phyloP scores from a whole-genome alignment of 1,140 invertebrate species.

The Eubasilissa regina region DNA sequence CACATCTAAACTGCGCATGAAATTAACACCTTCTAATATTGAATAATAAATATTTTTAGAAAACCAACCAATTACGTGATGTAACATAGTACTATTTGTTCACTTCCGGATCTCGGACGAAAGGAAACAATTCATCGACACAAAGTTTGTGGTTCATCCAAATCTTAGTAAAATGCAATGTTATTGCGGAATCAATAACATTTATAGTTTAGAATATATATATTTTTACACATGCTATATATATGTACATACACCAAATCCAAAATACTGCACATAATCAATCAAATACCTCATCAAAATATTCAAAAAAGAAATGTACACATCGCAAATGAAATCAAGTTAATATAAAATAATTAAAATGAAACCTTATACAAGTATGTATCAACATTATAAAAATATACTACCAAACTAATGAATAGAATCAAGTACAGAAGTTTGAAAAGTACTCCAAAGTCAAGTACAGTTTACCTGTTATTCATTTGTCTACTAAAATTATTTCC shows the following conservation, averaged over 20 bases:
- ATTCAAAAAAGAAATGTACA: too few species aligned
- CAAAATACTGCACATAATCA: too few species aligned
- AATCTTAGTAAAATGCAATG: too few species aligned
- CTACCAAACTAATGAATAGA: not conserved
- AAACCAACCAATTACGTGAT: not conserved
- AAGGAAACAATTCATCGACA: too few species aligned
- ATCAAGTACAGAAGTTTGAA: conserved; percentile 4
- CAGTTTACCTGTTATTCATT: not conserved
- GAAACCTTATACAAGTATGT: conserved; percentile 20
- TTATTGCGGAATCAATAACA: too few species aligned
- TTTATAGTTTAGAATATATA: too few species aligned
- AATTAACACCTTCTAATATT: not conserved
- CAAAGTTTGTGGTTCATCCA: too few species aligned
- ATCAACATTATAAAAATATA: conserved; percentile 25
- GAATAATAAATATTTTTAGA: conserved; percentile 7
- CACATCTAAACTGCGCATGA: not conserved
- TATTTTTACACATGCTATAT: too few species aligned
- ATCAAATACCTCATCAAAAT: too few species aligned
- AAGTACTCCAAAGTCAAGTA: not conserved
- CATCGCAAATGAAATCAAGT: not conserved
- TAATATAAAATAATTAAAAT: conserved; percentile 1
- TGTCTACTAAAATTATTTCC: not conserved
- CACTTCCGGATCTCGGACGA: too few species aligned
- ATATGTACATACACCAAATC: too few species aligned
- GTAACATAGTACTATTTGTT: too few species aligned